Base-by-base conservation (phyloP, 2,888 invertebrate species). In the Tridacna gigas region DNA sequence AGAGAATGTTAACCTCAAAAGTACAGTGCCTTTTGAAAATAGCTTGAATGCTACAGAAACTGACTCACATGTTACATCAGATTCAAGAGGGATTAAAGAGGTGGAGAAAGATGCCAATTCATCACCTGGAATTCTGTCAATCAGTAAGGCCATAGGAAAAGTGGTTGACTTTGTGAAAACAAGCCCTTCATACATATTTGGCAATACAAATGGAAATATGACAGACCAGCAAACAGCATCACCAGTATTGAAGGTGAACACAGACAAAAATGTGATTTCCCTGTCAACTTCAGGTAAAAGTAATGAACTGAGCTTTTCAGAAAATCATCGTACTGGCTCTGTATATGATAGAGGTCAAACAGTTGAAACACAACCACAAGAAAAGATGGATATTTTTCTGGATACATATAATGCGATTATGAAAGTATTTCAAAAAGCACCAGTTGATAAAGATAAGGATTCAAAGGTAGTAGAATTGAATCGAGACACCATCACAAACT, bases 91-190 rank as follows among this genome's bases (percentile, higher is more conserved):
- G 20, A 28, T 12, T 13, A 12, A 25, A 67, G 79, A 56, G 45
- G 26, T 37, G 51, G 51, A 37, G 22, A 63, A 77, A 37, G 63
- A 74, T 15, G 28, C 28, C 26, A 28, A 56, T 47, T 13, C 37
- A 22, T 87, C 87, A 12, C 84, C 85, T 37, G 82, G 86, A 20
- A 85, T 86, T 78, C 37, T 88, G 15, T 83, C 82, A 26, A 66
- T 87, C 22, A 84, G 83, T 74, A 88, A 84, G 78, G 51, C 83
- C 48, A 80, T 89, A 71, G 89, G 85, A 26, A 87, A 87, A 81
- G 84, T 89, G 15, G 82, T 81, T 18, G 77, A 80, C 37, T 79
- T 89, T 74, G 86, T 86, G 2, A 89, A 79, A 80, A 84, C 86
- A 28, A 88, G 88, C 76, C 86, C 88, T 47, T 65, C 71, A 11